A percentile compares a stretch with the other conserved stretches of the same genome.
Evolutionary conservation across 2,888 invertebrate genomes (phyloP).

Genomic region (Aspidiotus destructor): DNA sequence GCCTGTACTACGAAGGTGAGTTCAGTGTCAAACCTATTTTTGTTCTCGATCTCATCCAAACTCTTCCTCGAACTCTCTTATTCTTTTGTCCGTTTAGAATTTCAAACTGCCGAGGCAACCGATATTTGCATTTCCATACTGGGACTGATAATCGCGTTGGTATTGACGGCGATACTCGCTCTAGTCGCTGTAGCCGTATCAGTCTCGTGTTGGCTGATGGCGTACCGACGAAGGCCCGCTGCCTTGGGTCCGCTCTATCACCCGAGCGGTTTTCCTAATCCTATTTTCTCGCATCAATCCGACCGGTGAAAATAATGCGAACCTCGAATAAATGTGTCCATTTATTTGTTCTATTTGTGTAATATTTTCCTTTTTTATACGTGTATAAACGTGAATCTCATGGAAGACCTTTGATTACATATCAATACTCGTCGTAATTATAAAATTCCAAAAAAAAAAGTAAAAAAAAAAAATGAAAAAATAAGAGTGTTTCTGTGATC

Average conservation of each 20-base stretch:
- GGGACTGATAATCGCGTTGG: constrained; percentile 81
- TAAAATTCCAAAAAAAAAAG: background rate
- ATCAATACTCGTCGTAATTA: constrained; percentile 21
- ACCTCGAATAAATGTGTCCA: background rate
- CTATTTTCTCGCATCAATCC: constrained; percentile 57
- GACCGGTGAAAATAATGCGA: too few relatives aligned
- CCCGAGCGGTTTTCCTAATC: constrained; percentile 91
- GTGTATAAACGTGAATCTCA: constrained; percentile 10
- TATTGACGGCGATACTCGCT: constrained; percentile 82
- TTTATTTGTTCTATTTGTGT: background rate
- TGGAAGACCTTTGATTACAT: constrained; percentile 25
- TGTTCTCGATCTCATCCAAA: too few relatives aligned
- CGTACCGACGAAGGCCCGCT: constrained; percentile 71
- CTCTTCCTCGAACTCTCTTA: constrained; percentile 13
- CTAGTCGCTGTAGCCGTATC: constrained; percentile 88
- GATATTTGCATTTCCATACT: constrained; percentile 91
- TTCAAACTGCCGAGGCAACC: constrained; percentile 48
- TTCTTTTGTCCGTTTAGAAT: constrained; percentile 35
- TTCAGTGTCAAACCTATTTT: background rate
- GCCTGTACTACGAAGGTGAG: constrained; percentile 65
- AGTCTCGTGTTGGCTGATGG: constrained; percentile 91
- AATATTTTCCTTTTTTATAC: constrained; percentile 7
- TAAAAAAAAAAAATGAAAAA: constrained; percentile 1
- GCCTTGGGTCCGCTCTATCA: constrained; percentile 83
- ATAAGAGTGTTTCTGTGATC: constrained; percentile 30